These are phyloP conservation scores for Xyliphius kryptos DNA, from an alignment of 2,113 vertebrate genomes.

Conservation along the genomic window DNA sequence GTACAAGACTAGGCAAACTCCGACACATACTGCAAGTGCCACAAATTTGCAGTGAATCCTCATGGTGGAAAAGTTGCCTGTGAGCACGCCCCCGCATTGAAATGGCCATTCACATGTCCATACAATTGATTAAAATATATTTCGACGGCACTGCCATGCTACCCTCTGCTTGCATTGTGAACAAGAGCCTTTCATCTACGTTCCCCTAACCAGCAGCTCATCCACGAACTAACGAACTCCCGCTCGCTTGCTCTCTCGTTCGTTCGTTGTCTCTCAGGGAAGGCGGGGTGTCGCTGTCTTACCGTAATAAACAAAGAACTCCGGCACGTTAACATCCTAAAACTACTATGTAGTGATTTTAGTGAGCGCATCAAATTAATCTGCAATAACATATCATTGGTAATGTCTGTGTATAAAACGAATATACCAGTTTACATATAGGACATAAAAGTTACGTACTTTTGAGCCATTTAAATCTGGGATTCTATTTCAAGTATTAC, in stretches of 20 bases:
- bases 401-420: no score
- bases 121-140: constrained; percentile 26
- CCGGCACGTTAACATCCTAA: no score
- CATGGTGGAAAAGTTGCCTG: constrained; percentile 56
- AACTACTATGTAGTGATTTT: no score
- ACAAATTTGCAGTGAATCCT: constrained; percentile 62
- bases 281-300: constrained; percentile 49
- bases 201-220: constrained; percentile 41
- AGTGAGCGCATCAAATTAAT: no score
- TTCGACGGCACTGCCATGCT: constrained; percentile 54
- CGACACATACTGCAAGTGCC: constrained; percentile 58
- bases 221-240: constrained; percentile 50
- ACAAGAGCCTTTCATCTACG: constrained; percentile 57
- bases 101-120: constrained; percentile 54
- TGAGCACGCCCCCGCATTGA: constrained; percentile 23
- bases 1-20: constrained; percentile 73
- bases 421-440: no score
- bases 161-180: constrained; percentile 51
- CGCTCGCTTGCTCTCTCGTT: no score
- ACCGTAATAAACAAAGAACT: constrained; percentile 62
- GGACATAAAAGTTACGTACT: no score
- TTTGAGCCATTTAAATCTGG: no score
- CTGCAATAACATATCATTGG: no score
- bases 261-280: constrained; percentile 31
- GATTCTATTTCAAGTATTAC: constrained; percentile 8